phyloP scores from a whole-genome alignment of 2,113 vertebrate genomes.

The Oncorhynchus tshawytscha region DNA sequence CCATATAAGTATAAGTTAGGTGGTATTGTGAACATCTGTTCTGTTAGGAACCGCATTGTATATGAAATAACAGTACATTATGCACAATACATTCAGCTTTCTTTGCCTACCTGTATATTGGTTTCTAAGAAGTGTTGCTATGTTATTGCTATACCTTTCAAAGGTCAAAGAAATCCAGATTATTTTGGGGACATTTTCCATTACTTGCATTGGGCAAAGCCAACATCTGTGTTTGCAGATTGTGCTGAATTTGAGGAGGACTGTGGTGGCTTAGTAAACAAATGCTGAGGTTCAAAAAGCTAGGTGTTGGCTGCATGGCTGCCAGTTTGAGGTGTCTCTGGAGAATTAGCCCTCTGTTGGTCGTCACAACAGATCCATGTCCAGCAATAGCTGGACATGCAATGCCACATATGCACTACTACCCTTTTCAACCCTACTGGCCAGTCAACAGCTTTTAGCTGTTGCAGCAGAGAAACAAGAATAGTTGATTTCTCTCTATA shows the following conservation, averaged over 20 bases:
- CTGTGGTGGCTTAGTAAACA: background rate
- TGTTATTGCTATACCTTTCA: background rate
- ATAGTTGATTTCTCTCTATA: background rate
- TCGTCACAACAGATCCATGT: constrained; percentile 14
- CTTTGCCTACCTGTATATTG: no score
- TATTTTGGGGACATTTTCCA: background rate
- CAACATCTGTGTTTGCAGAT: background rate
- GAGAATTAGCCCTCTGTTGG: constrained; percentile 3
- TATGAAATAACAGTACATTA: no score
- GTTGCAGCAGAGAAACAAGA: background rate
- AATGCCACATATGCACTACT: background rate
- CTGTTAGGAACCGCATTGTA: no score
- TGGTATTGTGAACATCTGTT: no score
- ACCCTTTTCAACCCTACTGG: background rate
- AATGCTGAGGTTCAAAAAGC: background rate
- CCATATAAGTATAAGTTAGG: no score
- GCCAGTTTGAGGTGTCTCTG: background rate
- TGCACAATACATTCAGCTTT: no score
- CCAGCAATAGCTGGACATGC: background rate
- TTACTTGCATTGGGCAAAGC: background rate
- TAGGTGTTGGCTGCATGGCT: background rate
- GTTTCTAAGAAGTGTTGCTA: background rate
- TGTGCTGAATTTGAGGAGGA: background rate
- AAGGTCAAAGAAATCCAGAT: background rate
- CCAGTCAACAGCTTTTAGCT: background rate